Conservation (phyloP, 2,888 invertebrate genomes). For the Eupithecia abbreviata region DNA sequence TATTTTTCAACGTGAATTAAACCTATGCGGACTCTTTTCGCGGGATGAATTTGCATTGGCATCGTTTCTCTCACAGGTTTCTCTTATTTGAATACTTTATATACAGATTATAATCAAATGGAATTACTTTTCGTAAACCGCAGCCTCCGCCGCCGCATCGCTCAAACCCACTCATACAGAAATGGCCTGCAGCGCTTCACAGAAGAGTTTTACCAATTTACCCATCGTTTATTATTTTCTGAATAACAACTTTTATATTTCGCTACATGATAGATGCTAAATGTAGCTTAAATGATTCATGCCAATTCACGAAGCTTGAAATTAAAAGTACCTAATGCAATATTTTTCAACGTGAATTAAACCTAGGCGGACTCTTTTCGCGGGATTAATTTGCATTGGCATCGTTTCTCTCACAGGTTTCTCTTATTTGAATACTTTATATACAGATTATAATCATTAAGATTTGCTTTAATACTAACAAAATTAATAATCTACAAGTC, state of each 20-base stretch:
- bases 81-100: constrained; percentile 24
- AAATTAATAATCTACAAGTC: too few relatives aligned
- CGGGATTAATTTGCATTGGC: constrained; percentile 22
- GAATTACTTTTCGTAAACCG: constrained; percentile 47
- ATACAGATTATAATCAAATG: too few relatives aligned
- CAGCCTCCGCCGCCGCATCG: constrained; percentile 40
- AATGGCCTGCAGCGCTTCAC: not conserved
- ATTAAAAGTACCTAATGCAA: constrained; percentile 31
- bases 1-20: constrained; percentile 31
- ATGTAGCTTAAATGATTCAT: constrained; percentile 39
- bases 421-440: constrained; percentile 20
- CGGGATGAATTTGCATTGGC: constrained; percentile 23
- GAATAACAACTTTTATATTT: constrained; percentile 15
- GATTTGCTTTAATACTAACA: too few relatives aligned
- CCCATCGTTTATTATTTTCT: constrained; percentile 9
- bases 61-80: constrained; percentile 27
- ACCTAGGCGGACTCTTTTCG: constrained; percentile 23
- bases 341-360: constrained; percentile 31
- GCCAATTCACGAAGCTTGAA: constrained; percentile 40
- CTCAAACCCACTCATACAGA: constrained; percentile 38
- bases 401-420: constrained; percentile 19
- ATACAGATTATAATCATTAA: too few relatives aligned
- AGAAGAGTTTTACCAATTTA: not conserved
- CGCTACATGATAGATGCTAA: constrained; percentile 20
- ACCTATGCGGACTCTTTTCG: constrained; percentile 23